Percentiles rank a stretch among this genome's conserved stretches.
Evolutionary conservation across 2,113 vertebrate genomes (phyloP).

Genomic region (Aleadryas rufinucha): DNA sequence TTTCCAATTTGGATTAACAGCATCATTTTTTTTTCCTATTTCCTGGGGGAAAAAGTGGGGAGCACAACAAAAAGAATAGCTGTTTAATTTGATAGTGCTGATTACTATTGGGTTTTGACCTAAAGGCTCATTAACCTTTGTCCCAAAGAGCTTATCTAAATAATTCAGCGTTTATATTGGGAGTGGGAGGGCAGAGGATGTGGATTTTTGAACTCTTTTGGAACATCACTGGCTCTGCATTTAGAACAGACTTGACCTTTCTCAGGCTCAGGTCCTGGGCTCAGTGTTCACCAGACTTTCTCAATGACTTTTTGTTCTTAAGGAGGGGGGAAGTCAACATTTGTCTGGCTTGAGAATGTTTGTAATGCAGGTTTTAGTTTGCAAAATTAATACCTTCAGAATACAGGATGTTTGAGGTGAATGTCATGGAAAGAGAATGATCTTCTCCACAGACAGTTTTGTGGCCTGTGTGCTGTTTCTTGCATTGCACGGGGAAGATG

Average conservation of each 20-base stretch:
- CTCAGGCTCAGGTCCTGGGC: slow-evolving; percentile 62
- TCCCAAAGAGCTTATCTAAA: slow-evolving; percentile 50
- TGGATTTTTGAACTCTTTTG: slow-evolving; percentile 21
- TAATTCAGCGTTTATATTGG: slow-evolving; percentile 22
- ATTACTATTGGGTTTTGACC: neutral
- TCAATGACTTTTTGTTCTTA: neutral
- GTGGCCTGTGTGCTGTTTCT: neutral
- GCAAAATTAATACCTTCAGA: neutral
- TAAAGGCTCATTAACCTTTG: slow-evolving; percentile 40
- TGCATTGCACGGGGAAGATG: neutral
- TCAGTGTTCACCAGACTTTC: slow-evolving; percentile 44
- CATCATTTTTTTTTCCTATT: neutral
- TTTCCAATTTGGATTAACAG: neutral
- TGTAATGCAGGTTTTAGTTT: neutral
- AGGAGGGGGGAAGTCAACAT: neutral
- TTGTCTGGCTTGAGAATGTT: neutral
- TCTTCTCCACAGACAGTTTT: neutral
- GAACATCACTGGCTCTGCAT: slow-evolving; percentile 45
- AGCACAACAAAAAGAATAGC: neutral
- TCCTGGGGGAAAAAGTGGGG: accelerated
- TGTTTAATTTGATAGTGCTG: neutral
- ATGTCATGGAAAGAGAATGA: neutral
- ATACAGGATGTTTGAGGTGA: neutral
- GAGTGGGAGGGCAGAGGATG: slow-evolving; percentile 15
- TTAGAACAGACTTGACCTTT: slow-evolving; percentile 75